Base-by-base conservation (phyloP, 2,113 vertebrate genomes). In the Oceanodroma tethys region DNA sequence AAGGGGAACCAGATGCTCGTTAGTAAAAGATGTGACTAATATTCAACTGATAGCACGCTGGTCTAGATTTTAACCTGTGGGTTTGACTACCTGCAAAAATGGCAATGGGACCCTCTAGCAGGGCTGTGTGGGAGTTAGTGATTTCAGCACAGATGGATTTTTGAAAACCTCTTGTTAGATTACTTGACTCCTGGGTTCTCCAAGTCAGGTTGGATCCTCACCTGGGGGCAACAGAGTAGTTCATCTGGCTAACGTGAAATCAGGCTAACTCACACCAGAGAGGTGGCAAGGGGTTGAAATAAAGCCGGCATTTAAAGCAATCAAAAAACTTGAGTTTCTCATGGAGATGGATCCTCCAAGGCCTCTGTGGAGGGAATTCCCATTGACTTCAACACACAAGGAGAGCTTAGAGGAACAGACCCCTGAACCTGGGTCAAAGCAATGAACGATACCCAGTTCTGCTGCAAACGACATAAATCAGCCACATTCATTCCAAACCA, bases 401-500 rank as follows among this genome's bases (percentile, higher is more conserved):
- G 86, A 94, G 58, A 85, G 76, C 83, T 95, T 92, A 95, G 83
- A 92, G 70, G 73, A 95, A 36, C 94, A 95, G 94, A 94, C 89
- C 86, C 86, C 70, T 91, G 66, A 96, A 93, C 86, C 59, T 93
- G 79, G 95, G 95, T 97, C 96, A 96, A 90, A 95, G 86, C 81
- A 95, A 93, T 96, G 96, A 97, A 94, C 21, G 78, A 89, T 76
- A 92, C 89, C 53, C 63, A 87, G 93, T 96, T 95, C 87, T 97
- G 91, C 91, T 95, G 89, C 70, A 91, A 95, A 70, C 0, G 3
- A 90, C 89, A 89, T 97, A 97, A 97, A 96, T 97, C 95, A 97
- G 74, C 50, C 42, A 59, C 93, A 76, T 95, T 97, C 97, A 95
- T 97, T 96, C 94, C 94, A 96, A 94, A 94, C 83, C 85, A 96